Conservation (phyloP, 1,140 invertebrate genomes). For the Drosophila novamexicana region DNA sequence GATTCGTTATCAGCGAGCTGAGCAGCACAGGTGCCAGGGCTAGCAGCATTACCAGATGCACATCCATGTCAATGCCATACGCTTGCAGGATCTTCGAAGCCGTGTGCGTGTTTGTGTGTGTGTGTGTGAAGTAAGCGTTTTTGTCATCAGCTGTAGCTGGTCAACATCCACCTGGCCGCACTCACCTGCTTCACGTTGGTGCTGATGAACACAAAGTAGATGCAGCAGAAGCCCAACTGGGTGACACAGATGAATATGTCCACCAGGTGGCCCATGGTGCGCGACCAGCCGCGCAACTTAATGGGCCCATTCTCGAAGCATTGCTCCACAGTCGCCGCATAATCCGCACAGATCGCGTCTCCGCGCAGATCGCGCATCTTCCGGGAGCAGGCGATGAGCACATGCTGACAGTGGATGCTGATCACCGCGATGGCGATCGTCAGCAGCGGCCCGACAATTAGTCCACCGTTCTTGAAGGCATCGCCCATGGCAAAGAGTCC, state of each 20-base stretch:
- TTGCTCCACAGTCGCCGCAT: slow-evolving; percentile 91
- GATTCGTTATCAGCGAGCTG: slow-evolving; percentile 90
- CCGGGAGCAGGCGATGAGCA: slow-evolving; percentile 89
- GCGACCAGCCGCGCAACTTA: slow-evolving; percentile 86
- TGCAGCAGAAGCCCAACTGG: slow-evolving; percentile 97
- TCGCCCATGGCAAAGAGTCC: slow-evolving; percentile 91
- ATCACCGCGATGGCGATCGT: slow-evolving; percentile 89
- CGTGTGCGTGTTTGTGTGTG: no score
- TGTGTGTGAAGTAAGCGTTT: no score
- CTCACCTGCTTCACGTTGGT: slow-evolving; percentile 91
- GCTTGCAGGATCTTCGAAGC: slow-evolving; percentile 87
- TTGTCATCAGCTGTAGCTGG: no score
- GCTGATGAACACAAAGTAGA: slow-evolving; percentile 96
- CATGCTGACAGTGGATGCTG: slow-evolving; percentile 90
- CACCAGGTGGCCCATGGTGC: slow-evolving; percentile 87
- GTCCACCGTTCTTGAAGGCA: slow-evolving; percentile 90
- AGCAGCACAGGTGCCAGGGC: slow-evolving; percentile 90
- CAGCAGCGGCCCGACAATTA: slow-evolving; percentile 88
- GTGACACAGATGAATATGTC: slow-evolving; percentile 94
- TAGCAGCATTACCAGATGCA: slow-evolving; percentile 90
- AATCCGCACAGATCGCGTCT: slow-evolving; percentile 86
- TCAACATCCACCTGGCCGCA: background rate
- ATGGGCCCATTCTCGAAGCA: slow-evolving; percentile 90
- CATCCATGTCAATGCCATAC: slow-evolving; percentile 86
- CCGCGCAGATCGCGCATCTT: slow-evolving; percentile 87